These are phyloP conservation scores for Neelides sp. DNA, from an alignment of 1,140 invertebrate species.

Conservation along the genomic window DNA sequence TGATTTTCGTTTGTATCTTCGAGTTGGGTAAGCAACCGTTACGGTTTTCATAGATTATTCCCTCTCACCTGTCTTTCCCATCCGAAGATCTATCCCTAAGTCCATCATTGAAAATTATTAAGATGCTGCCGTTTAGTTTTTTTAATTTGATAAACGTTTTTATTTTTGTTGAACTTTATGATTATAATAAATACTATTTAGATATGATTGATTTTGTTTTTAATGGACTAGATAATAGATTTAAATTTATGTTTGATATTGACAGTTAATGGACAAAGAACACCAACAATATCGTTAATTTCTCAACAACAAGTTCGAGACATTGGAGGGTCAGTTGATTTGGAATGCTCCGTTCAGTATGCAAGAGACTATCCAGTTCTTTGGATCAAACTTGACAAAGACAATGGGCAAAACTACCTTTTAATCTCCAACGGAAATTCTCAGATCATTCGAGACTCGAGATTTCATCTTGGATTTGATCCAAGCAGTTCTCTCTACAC, in stretches of 20 bases:
- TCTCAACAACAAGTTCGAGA: constrained; percentile 81
- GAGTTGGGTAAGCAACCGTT: constrained; percentile 13
- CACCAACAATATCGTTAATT: constrained; percentile 80
- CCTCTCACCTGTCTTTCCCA: too few relatives aligned
- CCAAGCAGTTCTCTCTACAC: constrained; percentile 62
- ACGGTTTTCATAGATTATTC: too few relatives aligned
- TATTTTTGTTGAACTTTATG: too few relatives aligned
- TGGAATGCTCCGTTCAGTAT: constrained; percentile 80
- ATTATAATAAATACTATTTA: too few relatives aligned
- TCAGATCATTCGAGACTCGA: constrained; percentile 69
- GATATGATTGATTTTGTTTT: too few relatives aligned
- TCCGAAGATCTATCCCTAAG: too few relatives aligned
- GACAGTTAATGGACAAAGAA: constrained; percentile 53
- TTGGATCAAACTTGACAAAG: constrained; percentile 58
- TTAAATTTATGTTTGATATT: constrained; percentile 25
- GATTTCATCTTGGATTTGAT: constrained; percentile 72
- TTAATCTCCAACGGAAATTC: constrained; percentile 62
- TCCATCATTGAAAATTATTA: too few relatives aligned
- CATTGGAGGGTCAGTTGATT: constrained; percentile 73
- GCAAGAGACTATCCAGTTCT: constrained; percentile 68
- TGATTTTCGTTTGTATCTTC: constrained; percentile 13
- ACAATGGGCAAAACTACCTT: constrained; percentile 44
- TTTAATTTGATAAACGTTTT: too few relatives aligned
- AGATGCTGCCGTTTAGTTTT: too few relatives aligned
- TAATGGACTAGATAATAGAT: too few relatives aligned